phyloP scores from a whole-genome alignment of 2,888 invertebrate genomes.

The Dendrolimus pini region DNA sequence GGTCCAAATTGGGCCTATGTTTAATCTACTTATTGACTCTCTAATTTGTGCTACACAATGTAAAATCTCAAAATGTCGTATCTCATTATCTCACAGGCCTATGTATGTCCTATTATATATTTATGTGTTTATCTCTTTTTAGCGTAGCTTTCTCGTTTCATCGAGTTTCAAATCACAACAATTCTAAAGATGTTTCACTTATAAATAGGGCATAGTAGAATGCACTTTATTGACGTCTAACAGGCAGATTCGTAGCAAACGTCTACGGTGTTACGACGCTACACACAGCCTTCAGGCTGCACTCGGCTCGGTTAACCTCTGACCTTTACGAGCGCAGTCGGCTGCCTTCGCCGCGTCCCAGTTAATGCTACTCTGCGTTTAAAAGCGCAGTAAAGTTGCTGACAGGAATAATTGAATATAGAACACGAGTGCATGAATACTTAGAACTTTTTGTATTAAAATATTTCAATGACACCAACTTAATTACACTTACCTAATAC shows the following conservation, averaged over 20 bases:
- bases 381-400: not conserved
- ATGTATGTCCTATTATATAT: no score
- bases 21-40: no score
- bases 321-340: conserved; percentile 33
- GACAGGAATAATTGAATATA: conserved; percentile 37
- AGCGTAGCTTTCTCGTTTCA: no score
- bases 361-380: not conserved
- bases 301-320: conserved; percentile 17
- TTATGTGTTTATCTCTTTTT: no score
- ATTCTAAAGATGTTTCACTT: not conserved
- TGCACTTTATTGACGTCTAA: conserved; percentile 1
- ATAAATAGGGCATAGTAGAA: conserved; percentile 2
- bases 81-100: no score
- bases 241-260: conserved; percentile 2
- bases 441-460: conserved; percentile 10
- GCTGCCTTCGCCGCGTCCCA: not conserved
- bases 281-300: conserved; percentile 6
- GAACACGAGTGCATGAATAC: conserved; percentile 49
- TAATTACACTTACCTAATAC: no score
- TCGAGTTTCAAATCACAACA: no score
- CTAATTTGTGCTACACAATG: no score
- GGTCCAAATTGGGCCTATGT: no score
- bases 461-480: no score
- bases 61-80: no score
- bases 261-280: not conserved